These are phyloP conservation scores for Trypoxylus dichotomus DNA, from an alignment of 1,140 invertebrate species.

Conservation along the genomic window DNA sequence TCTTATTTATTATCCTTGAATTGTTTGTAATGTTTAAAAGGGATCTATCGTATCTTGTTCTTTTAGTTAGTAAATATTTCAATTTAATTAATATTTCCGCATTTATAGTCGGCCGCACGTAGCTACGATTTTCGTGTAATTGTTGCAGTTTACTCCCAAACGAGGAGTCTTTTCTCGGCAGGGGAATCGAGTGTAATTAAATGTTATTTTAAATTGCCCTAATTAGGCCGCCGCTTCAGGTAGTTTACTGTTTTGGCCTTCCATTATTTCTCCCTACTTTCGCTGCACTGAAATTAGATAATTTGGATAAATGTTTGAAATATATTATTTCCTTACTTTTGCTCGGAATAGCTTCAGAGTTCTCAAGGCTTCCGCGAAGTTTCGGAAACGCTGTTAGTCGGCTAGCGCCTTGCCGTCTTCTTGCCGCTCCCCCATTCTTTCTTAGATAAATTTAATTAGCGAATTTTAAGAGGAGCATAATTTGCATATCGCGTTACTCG, in stretches of 20 bases:
- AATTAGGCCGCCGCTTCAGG: constrained; percentile 9
- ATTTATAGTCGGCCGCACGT: no score
- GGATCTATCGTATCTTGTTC: no score
- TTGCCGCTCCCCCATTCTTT: neutral
- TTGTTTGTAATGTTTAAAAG: no score
- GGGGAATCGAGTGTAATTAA: neutral
- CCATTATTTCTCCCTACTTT: neutral
- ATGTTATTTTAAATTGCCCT: constrained; percentile 24
- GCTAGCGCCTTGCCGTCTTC: neutral
- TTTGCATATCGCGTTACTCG: constrained; percentile 18
- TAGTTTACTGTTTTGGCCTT: neutral
- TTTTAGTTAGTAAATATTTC: no score
- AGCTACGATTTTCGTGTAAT: no score
- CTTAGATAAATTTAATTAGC: constrained; percentile 10
- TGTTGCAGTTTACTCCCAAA: no score
- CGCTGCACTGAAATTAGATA: constrained; percentile 15
- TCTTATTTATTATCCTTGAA: no score
- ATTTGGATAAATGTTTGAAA: constrained; percentile 7
- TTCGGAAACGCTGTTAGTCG: neutral
- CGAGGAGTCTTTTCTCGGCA: neutral
- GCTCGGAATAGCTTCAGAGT: neutral
- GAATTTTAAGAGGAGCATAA: constrained; percentile 13
- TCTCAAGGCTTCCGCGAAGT: neutral
- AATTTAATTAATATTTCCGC: no score
- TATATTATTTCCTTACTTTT: constrained; percentile 8